Evolutionary conservation across 1,140 invertebrate species (phyloP).

Genomic region (Stenopsyche tienmushanensis): DNA sequence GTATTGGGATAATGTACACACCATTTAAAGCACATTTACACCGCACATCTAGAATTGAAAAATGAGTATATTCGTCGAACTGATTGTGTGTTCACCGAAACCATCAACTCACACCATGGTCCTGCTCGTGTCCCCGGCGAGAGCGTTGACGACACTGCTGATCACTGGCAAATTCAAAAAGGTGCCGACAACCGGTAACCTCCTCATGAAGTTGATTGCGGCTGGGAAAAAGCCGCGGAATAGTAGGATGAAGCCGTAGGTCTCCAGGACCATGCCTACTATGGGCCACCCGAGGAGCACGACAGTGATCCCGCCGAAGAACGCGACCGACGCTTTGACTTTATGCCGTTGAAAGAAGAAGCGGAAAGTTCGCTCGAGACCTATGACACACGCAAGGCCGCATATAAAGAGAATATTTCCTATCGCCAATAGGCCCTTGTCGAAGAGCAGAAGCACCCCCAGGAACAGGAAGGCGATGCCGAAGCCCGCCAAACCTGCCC

Average conservation of each 20-base stretch:
- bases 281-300: slow-evolving; percentile 96
- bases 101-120: slow-evolving; percentile 55
- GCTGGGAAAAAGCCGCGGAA: slow-evolving; percentile 89
- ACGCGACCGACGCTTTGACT: slow-evolving; percentile 86
- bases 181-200: slow-evolving; percentile 74
- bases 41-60: too few relatives aligned
- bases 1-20: too few relatives aligned
- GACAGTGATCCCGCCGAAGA: slow-evolving; percentile 92
- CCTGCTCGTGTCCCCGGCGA: slow-evolving; percentile 63
- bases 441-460: slow-evolving; percentile 93
- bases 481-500: slow-evolving; percentile 94
- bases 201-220: slow-evolving; percentile 82
- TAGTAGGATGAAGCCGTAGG: slow-evolving; percentile 81
- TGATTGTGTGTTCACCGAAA: too few relatives aligned
- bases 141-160: slow-evolving; percentile 58
- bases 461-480: slow-evolving; percentile 95
- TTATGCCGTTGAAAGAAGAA: slow-evolving; percentile 99
- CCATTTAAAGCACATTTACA: too few relatives aligned
- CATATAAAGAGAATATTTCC: slow-evolving; percentile 97
- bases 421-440: slow-evolving; percentile 96
- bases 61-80: too few relatives aligned
- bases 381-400: slow-evolving; percentile 95
- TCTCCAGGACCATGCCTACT: slow-evolving; percentile 94
- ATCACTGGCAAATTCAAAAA: slow-evolving; percentile 75
- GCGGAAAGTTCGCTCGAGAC: slow-evolving; percentile 89